phyloP scores from a whole-genome alignment of 2,113 vertebrate species.

The Colossoma macropomum region DNA sequence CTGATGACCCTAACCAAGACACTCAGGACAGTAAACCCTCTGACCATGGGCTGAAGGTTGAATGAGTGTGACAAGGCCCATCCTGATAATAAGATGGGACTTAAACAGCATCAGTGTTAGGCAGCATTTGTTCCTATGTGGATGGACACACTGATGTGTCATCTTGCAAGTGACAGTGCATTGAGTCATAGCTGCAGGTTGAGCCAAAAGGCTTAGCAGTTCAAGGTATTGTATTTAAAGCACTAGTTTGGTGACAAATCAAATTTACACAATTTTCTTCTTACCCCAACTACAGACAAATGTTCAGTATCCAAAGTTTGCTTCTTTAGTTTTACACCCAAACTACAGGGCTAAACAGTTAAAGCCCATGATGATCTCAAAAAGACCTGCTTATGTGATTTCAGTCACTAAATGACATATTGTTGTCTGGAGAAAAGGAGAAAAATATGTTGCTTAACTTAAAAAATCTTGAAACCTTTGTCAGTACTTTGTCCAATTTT shows the following conservation, averaged over 20 bases:
- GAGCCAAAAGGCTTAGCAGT: background rate
- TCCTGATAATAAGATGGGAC: slow-evolving; percentile 24
- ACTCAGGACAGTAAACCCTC: slow-evolving; percentile 11
- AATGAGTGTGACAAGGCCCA: slow-evolving; percentile 15
- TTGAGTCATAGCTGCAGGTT: background rate
- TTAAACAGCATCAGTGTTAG: slow-evolving; percentile 20
- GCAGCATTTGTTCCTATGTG: slow-evolving; percentile 12
- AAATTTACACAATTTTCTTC: too few relatives aligned
- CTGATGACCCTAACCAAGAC: background rate
- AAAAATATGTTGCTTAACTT: too few relatives aligned
- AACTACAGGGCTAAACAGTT: too few relatives aligned
- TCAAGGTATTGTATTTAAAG: background rate
- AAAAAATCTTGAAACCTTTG: too few relatives aligned
- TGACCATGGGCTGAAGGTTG: slow-evolving; percentile 22
- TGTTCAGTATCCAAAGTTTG: too few relatives aligned
- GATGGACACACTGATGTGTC: background rate
- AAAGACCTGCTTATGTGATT: too few relatives aligned
- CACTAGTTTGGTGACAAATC: background rate
- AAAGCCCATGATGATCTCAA: too few relatives aligned
- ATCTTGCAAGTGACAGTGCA: background rate
- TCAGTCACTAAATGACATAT: too few relatives aligned
- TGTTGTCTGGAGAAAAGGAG: too few relatives aligned
- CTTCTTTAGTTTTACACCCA: too few relatives aligned
- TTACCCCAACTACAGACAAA: too few relatives aligned
- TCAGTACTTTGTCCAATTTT: too few relatives aligned